phyloP scores from a whole-genome alignment of 2,113 vertebrate species.

The Cyprichromis sp. region DNA sequence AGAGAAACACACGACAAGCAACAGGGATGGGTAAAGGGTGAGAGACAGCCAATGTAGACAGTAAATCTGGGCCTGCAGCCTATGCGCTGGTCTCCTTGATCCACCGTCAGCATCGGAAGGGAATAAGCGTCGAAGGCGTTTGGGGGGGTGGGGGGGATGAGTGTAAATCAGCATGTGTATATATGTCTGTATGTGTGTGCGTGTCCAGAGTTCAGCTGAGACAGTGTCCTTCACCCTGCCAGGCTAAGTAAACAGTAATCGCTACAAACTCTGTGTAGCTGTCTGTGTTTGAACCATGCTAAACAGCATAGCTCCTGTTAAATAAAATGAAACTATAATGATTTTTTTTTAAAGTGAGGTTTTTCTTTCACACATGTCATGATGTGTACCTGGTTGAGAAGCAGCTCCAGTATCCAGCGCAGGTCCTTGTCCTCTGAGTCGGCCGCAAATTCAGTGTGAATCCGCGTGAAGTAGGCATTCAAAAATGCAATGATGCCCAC shows the following conservation, averaged over 20 bases:
- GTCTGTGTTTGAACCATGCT: neutral
- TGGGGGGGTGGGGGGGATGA: neutral
- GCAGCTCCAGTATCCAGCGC: slow-evolving; percentile 83
- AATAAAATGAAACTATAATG: neutral
- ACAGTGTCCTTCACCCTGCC: neutral
- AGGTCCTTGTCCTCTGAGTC: slow-evolving; percentile 70
- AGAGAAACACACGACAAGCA: neutral
- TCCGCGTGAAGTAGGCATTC: slow-evolving; percentile 77
- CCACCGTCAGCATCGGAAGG: neutral
- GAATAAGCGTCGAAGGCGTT: neutral
- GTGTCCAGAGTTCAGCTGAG: neutral
- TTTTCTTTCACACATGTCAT: neutral
- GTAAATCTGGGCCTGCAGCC: neutral
- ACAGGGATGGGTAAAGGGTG: neutral
- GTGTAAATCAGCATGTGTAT: neutral
- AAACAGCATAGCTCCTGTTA: neutral
- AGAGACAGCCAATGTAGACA: neutral
- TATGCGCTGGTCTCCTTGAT: neutral
- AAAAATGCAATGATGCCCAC: slow-evolving; percentile 85
- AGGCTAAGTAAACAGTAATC: neutral
- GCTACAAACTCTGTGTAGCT: neutral
- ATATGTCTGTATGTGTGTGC: neutral
- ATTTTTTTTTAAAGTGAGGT: neutral
- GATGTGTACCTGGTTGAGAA: slow-evolving; percentile 79
- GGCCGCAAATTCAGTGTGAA: slow-evolving; percentile 39